Evolutionary conservation across 2,113 vertebrate genomes (phyloP).

Genomic region (Bothrops jararaca): DNA sequence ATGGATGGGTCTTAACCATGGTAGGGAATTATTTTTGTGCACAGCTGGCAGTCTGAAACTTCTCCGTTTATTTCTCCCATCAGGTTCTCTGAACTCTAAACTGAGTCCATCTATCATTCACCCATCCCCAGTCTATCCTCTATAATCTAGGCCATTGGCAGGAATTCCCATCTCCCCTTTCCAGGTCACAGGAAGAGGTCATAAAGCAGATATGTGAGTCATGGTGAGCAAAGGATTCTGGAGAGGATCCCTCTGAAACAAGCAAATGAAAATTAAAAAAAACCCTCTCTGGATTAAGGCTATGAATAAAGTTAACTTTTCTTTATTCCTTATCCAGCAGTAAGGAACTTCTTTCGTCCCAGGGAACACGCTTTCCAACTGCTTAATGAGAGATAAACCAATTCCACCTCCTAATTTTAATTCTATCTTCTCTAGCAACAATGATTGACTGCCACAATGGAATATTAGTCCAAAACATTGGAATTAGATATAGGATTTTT

Average conservation of each 20-base stretch:
- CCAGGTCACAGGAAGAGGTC: not conserved
- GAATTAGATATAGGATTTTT: no score
- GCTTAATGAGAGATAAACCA: no score
- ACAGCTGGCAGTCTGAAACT: not conserved
- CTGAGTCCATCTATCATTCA: not conserved
- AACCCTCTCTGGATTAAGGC: not conserved
- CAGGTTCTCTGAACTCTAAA: not conserved
- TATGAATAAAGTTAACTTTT: not conserved
- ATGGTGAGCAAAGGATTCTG: not conserved
- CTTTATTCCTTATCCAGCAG: not conserved
- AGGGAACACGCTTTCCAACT: no score
- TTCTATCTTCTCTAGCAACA: no score
- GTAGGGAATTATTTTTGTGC: not conserved
- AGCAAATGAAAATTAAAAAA: not conserved
- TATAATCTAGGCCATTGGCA: not conserved
- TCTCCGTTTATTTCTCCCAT: not conserved
- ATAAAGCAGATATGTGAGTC: not conserved
- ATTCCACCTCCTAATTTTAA: no score
- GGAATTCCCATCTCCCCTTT: not conserved
- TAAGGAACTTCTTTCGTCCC: accelerated
- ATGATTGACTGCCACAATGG: no score
- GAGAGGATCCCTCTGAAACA: not conserved
- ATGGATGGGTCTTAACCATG: not conserved
- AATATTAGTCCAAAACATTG: no score
- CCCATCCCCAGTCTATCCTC: not conserved